Percentiles rank a stretch among this genome's conserved stretches.
Conservation (phyloP, 35 echinoderm and acorn worm genomes). For the Ptychodera flava region DNA sequence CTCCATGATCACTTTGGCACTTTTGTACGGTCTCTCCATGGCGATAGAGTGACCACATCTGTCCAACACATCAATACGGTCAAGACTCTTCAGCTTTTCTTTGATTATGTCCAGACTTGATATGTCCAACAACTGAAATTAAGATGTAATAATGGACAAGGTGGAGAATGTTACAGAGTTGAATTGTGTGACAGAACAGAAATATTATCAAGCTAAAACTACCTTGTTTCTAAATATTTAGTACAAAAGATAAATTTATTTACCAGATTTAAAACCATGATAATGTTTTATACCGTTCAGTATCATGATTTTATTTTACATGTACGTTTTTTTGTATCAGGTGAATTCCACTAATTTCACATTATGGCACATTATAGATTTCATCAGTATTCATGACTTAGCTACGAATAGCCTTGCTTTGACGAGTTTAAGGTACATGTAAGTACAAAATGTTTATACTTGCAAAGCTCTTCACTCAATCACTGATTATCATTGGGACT, state of each 20-base stretch:
- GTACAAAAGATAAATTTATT: too few species aligned
- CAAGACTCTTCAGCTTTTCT: background rate
- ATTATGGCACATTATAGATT: too few species aligned
- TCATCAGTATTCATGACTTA: too few species aligned
- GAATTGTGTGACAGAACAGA: too few species aligned
- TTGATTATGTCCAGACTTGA: background rate
- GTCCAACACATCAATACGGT: slow-evolving; percentile 20
- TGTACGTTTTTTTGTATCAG: too few species aligned
- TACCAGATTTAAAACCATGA: background rate
- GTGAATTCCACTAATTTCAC: too few species aligned
- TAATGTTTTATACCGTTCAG: background rate
- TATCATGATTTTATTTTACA: background rate
- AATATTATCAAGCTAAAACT: background rate
- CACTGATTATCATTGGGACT: too few species aligned
- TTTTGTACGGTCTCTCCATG: slow-evolving; percentile 46
- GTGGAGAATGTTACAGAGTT: background rate
- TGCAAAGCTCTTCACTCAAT: too few species aligned
- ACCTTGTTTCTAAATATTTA: background rate
- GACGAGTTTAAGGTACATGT: too few species aligned
- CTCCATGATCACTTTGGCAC: slow-evolving; percentile 30
- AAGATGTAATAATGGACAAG: background rate
- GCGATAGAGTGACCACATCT: slow-evolving; percentile 52
- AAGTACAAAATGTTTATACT: too few species aligned
- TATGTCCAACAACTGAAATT: background rate
- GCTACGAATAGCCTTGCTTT: too few species aligned